Conservation (phyloP, 2,113 vertebrate species). For the Mionectes macconnelli region DNA sequence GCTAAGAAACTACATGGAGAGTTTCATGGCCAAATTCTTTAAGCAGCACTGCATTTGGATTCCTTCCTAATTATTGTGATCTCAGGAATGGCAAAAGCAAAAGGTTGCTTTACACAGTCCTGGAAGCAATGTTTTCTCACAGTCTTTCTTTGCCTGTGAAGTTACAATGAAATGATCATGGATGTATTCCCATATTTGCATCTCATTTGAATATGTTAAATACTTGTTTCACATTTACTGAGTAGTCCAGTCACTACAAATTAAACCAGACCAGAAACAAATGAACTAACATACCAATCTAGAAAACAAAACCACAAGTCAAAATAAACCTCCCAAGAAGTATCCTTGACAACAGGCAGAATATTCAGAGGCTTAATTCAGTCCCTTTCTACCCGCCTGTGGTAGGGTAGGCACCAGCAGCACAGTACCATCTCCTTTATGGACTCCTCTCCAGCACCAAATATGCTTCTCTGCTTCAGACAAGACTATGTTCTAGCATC, state of each 20-base stretch:
- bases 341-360: not conserved
- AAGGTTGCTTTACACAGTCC: not conserved
- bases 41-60: not conserved
- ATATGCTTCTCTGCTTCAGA: not conserved
- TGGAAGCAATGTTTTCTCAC: not conserved
- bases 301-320: not conserved
- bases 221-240: not conserved
- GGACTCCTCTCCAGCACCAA: not conserved
- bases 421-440: not conserved
- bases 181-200: not conserved
- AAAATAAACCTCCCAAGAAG: not conserved
- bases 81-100: not conserved
- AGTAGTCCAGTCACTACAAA: not conserved
- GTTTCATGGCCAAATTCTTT: not conserved
- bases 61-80: constrained; percentile 24
- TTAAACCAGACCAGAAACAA: not conserved
- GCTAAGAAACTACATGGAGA: not conserved
- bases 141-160: not conserved
- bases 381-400: not conserved
- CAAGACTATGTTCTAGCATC: not conserved
- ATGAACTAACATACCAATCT: not conserved
- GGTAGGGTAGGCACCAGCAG: not conserved
- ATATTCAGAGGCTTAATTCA: not conserved
- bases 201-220: not conserved
- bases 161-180: not conserved